These are phyloP conservation scores for Eucidaris tribuloides DNA, from an alignment of 35 echinoderm and acorn worm species.

Conservation along the genomic window DNA sequence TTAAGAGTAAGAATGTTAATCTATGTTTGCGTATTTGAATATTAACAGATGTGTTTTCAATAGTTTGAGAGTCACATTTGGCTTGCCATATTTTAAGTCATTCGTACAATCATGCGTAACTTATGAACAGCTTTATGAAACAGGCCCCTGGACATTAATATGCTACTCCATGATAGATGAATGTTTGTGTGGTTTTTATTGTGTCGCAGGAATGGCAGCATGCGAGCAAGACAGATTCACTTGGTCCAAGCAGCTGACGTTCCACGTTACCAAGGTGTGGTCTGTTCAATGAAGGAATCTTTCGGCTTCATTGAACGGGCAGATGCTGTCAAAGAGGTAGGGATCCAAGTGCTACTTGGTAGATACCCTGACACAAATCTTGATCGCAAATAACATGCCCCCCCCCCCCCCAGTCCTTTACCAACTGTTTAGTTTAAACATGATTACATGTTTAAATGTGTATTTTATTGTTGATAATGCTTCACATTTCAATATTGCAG, in stretches of 20 bases:
- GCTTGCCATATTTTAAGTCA: too few relatives aligned
- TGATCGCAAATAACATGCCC: neutral
- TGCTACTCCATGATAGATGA: neutral
- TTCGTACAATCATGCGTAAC: too few relatives aligned
- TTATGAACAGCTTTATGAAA: too few relatives aligned
- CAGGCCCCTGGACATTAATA: too few relatives aligned
- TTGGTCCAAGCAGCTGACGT: conserved; percentile 33
- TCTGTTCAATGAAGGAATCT: conserved; percentile 98
- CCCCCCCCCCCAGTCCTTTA: neutral
- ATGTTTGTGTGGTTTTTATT: neutral
- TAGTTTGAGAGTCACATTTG: too few relatives aligned
- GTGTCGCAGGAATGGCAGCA: conserved; percentile 38
- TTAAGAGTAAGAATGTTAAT: too few relatives aligned
- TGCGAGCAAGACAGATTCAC: conserved; percentile 29
- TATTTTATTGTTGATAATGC: neutral
- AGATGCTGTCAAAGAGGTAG: conserved; percentile 94
- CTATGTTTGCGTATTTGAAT: too few relatives aligned
- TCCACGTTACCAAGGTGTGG: conserved; percentile 63
- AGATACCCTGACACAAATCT: too few relatives aligned
- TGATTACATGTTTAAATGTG: neutral
- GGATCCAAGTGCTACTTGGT: neutral
- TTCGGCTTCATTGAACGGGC: conserved; percentile 97
- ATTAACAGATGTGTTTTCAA: too few relatives aligned
- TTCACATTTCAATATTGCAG: too few relatives aligned
- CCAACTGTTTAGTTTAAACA: too few relatives aligned